These are phyloP conservation scores for Anser cygnoides DNA, from an alignment of 2,113 vertebrate species.

Conservation along the genomic window DNA sequence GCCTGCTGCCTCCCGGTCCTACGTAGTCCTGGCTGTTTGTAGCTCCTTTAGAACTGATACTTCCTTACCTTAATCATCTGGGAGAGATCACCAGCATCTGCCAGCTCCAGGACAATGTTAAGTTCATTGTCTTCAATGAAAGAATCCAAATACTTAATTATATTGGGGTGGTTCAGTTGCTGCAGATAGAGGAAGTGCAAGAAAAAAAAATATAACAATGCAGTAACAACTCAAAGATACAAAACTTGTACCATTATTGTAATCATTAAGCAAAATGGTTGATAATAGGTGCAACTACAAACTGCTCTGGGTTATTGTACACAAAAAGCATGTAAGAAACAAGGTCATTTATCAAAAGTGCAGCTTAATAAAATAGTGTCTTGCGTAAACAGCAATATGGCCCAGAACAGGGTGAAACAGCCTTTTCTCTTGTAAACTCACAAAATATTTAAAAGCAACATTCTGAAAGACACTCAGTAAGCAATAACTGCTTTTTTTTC, in stretches of 20 bases:
- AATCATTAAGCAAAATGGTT: accelerated
- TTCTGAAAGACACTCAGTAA: not conserved
- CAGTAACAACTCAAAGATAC: not conserved
- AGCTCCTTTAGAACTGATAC: not conserved
- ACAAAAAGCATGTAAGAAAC: not conserved
- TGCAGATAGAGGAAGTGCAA: slow-evolving; percentile 34
- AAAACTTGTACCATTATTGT: not conserved
- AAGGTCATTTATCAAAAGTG: not conserved
- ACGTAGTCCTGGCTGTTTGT: accelerated
- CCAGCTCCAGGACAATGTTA: slow-evolving; percentile 86
- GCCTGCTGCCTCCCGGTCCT: accelerated
- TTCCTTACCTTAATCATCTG: slow-evolving; percentile 87
- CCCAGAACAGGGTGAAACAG: not conserved
- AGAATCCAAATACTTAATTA: slow-evolving; percentile 88
- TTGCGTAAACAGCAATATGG: accelerated
- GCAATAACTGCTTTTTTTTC: not conserved
- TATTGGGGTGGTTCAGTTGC: slow-evolving; percentile 89
- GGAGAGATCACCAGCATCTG: slow-evolving; percentile 84
- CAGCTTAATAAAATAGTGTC: not conserved
- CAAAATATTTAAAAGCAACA: not conserved
- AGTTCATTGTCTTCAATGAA: slow-evolving; percentile 87
- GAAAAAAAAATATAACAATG: accelerated
- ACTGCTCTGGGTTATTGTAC: accelerated
- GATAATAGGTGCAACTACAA: accelerated
- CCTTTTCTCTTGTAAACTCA: not conserved